Evolutionary conservation across 2,888 invertebrate species (phyloP), one percentile per base, ranked within the genome.

Genomic region (Boloria selene): DNA sequence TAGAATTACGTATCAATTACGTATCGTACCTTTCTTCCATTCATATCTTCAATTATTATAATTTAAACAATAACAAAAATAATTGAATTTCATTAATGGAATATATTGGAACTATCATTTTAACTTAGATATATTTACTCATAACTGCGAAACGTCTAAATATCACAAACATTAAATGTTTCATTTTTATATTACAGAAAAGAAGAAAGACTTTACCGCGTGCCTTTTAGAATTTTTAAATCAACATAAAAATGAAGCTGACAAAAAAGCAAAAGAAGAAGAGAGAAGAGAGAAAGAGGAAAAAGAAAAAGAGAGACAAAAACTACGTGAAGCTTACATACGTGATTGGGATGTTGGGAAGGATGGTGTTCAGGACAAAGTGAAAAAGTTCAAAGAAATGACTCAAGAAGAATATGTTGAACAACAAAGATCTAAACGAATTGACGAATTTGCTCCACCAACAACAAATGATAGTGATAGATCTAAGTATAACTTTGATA

Each of bases 371-470:
- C 84, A 92, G 63, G 90, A 76, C 0, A 86, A 93, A 81, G 79
- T 72, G 67, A 91, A 81, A 76, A 87, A 85, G 72, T 92, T 91
- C 71, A 81, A 76, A 75, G 94, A 94, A 79, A 94, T 96, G 93
- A 93, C 94, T 0, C 96, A 96, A 88, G 95, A 95, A 79, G 96
- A 96, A 84, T 96, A 96, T 94, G 93, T 96, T 7, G 93, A 95
- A 70, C 95, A 95, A 76, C 94, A 96, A 80, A 93, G 98, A 71
- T 88, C 89, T 61, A 95, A 96, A 78, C 93, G 98, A 71, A 88
- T 92, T 26, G 79, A 93, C 0, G 97, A 97, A 82, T 98, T 98
- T 87, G 97, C 96, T 0, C 98, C 98, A 4, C 93, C 93, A 3
- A 75, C 82, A 73, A 64, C 79, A 5, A 72, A 78, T 1, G 54